Base-by-base conservation (phyloP, 2,797 vertebrate genomes). In the Peromyscus aztecus region DNA sequence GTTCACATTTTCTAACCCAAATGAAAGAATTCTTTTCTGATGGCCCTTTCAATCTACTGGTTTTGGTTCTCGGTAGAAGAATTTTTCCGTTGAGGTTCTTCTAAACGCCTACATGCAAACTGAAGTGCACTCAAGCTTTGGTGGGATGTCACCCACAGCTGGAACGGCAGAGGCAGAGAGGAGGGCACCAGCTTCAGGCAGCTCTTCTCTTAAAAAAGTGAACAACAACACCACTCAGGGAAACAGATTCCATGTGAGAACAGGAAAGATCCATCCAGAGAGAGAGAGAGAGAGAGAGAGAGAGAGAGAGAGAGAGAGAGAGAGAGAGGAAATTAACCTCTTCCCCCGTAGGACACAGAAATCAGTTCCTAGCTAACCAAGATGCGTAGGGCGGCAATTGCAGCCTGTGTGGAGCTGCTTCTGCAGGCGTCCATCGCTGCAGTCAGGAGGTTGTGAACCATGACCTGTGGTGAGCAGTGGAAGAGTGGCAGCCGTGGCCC, bases 11-110 rank as follows among this genome's bases (percentile, higher is more conserved):
- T 46, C 81, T 49, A 96, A 94, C 90, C 65, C 10, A 82, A 94
- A 73, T 1, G 57, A 94, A 97, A 96, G 1, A 37, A 95, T 61
- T 94, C 96, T 92, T 97, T 97, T 94, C 69, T 96, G 1, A 24
- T 78, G 85, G 71, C 49, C 97, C 96, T 96, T 96, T 94, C 94
- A 97, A 11, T 87, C 80, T 97, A 87, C 92, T 97, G 90, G 75
- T 97, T 97, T 93, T 97, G 87, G 73, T 57, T 97, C 80, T 94
- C 49, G 71, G 95, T 94, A 96, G 69, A 94, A 94, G 78, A 92
- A 92, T 9, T 95, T 98, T 98, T 97, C 98, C 61, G 3, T 87
- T 97, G 83, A 98, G 94, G 76, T 98, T 98, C 96, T 98, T 98
- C 97, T 97, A 92, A 95, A 96, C 81, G 93, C 95, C 98, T 96